Evolutionary conservation across 2,888 invertebrate species (phyloP).

Genomic region (Tiliacea citrago): DNA sequence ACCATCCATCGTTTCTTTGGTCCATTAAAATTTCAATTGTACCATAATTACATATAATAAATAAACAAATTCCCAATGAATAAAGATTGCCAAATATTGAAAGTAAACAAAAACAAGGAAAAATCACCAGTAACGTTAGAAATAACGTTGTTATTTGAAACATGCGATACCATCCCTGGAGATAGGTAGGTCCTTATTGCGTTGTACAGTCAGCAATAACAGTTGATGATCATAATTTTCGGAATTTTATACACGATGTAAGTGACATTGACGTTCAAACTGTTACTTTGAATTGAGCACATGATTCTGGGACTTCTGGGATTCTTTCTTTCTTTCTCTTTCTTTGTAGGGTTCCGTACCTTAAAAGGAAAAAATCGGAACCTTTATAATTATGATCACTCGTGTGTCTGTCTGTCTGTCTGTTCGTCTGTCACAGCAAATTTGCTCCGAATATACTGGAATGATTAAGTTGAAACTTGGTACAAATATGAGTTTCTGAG

Average conservation of each 20-base stretch:
- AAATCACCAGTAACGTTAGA: not conserved
- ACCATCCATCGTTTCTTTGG: no score
- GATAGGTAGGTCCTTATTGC: conserved; percentile 5
- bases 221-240: not conserved
- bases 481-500: no score
- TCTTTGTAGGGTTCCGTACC: no score
- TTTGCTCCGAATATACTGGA: no score
- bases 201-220: conserved; percentile 10
- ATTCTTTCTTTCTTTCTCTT: no score
- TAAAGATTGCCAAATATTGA: not conserved
- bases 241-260: not conserved
- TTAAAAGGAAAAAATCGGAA: no score
- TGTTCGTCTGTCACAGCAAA: no score
- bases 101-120: conserved; percentile 15
- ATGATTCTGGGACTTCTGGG: no score
- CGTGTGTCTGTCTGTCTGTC: no score
- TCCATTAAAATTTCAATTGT: not conserved
- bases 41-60: no score
- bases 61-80: not conserved
- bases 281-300: not conserved
- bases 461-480: no score
- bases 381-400: no score
- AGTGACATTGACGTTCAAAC: not conserved
- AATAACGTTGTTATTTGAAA: conserved; percentile 48
- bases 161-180: conserved; percentile 10